Evolutionary conservation across 2,113 vertebrate species (phyloP).

Genomic region (Fregetta grallaria): DNA sequence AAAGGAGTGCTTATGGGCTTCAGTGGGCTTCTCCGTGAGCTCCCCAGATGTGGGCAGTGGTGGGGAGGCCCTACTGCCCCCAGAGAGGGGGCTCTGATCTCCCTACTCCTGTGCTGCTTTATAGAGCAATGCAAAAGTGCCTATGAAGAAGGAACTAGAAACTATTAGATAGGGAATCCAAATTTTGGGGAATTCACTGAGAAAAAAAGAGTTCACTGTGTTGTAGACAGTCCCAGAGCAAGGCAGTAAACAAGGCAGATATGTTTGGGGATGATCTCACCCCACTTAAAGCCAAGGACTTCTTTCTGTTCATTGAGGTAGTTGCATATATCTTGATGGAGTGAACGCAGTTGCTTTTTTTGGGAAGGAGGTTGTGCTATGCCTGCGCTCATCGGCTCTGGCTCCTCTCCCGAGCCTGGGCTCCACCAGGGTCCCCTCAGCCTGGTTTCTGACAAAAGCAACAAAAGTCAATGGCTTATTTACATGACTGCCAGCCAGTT

Average conservation of each 20-base stretch:
- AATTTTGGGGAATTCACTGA: not conserved
- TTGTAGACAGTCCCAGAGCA: not conserved
- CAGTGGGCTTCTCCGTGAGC: not conserved
- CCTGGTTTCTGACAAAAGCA: not conserved
- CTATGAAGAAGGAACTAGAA: not conserved
- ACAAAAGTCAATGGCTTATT: not conserved
- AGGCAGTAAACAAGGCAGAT: not conserved
- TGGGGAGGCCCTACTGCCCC: not conserved
- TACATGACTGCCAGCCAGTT: not conserved
- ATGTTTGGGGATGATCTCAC: not conserved
- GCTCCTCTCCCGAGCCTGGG: not conserved
- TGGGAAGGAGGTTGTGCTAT: not conserved
- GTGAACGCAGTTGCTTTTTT: not conserved
- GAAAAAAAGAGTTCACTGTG: not conserved
- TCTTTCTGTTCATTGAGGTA: not conserved
- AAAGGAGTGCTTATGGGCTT: not conserved
- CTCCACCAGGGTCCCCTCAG: not conserved
- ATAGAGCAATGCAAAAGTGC: not conserved
- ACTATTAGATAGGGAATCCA: not conserved
- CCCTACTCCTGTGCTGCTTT: not conserved
- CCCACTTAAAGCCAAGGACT: not conserved
- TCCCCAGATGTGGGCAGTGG: not conserved
- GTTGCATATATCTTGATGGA: not conserved
- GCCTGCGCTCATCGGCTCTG: rapidly evolving
- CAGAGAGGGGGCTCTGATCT: not conserved